Evolutionary conservation across 2,113 vertebrate genomes (phyloP), one percentile per base, ranked within the genome.

Genomic region (Acrocephalus kingi): DNA sequence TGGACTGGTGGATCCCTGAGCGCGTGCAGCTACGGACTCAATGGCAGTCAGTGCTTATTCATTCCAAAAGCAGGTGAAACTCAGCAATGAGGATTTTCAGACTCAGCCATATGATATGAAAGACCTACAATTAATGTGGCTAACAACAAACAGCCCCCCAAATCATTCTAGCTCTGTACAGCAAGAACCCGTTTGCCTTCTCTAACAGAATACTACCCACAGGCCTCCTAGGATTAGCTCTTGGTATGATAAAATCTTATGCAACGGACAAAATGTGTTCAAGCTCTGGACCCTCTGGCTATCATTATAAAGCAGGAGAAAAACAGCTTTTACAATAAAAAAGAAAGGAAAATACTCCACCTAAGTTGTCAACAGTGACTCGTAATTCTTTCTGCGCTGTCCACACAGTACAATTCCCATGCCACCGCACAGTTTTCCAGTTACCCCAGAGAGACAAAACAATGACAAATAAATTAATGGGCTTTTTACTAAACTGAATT

Each of bases 1-100:
- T 1, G 15, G 28, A 59, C 61, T 3, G n/a, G 33, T 1, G 3
- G 39, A 39, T 59, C 45, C 25, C 67, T 3, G 9, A 0, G 0
- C 0, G 1, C 0, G 0, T 4, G 27, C 0, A 7, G 35, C 72
- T 51, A 7, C 4, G 4, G 56, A 19, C 30, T 52, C 52, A 49
- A 13, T 0, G 1, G 11, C 37, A 64, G 45, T 5, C 59, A 24
- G 27, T 1, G 28, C 27, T 73, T 51, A 9, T 51, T 51, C 43
- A 10, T 22, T 67, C 68, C 56, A 52, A 59, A 58, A 37, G 19
- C 33, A 37, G 28, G 24, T 24, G 68, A 59, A 89, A 52, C n/a
- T 46, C 37, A 37, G 30, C 23, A 56, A 73, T n/a, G 11, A 58
- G n/a, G 30, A 72, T 39, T 89, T 85, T 45, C 39, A 78, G 12